Evolutionary conservation across 2,113 vertebrate genomes (phyloP).

Genomic region (Psammodynastes pulverulentus): DNA sequence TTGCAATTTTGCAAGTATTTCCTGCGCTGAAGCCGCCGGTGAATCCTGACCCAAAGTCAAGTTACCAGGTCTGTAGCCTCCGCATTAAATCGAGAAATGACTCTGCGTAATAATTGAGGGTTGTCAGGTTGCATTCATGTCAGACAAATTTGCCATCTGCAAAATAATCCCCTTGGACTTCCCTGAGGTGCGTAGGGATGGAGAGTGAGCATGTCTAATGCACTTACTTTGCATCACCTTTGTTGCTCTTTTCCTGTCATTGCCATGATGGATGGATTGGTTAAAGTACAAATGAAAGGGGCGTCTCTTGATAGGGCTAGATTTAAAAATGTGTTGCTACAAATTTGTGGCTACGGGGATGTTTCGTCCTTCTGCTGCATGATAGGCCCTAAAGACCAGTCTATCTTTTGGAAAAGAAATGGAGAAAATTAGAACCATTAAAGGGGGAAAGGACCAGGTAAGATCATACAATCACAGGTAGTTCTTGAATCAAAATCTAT

Average conservation of each 20-base stretch:
- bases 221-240: constrained; percentile 30
- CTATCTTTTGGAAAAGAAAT: not conserved
- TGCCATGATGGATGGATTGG: constrained; percentile 13
- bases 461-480: not conserved
- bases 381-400: not conserved
- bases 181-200: not conserved
- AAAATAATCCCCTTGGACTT: constrained; percentile 30
- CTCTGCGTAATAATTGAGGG: constrained; percentile 49
- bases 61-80: constrained; percentile 26
- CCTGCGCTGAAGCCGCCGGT: constrained; percentile 27
- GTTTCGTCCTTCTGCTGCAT: constrained; percentile 8
- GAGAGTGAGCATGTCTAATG: constrained; percentile 33
- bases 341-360: not conserved
- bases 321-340: constrained; percentile 11
- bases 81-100: constrained; percentile 51
- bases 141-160: constrained; percentile 47
- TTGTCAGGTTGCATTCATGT: constrained; percentile 44
- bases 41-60: constrained; percentile 49
- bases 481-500: too few species aligned
- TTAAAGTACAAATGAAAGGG: constrained; percentile 32
- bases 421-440: not conserved
- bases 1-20: constrained; percentile 37
- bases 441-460: not conserved
- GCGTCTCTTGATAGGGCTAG: not conserved
- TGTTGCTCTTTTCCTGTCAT: constrained; percentile 46